Evolutionary conservation across 2,113 vertebrate species (phyloP).

Genomic region (Amblyopsis rosae): DNA sequence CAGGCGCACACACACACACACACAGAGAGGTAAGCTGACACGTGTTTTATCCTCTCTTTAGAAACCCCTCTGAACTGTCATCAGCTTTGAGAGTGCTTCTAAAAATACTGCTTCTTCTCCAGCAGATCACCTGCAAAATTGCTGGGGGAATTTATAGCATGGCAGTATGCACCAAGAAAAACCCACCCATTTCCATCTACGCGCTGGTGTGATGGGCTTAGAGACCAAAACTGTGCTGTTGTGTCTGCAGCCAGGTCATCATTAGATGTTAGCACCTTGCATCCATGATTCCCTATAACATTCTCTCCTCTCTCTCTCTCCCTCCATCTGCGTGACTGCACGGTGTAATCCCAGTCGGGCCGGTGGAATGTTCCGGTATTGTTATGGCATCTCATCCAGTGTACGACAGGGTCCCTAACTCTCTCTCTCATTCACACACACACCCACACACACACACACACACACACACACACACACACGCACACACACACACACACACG

Average conservation of each 20-base stretch:
- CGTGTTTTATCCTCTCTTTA: conserved; percentile 11
- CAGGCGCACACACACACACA: conserved; percentile 3
- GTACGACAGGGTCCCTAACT: conserved; percentile 23
- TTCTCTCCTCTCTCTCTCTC: conserved; percentile 12
- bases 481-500: background rate
- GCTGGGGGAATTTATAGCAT: background rate
- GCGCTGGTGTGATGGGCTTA: background rate
- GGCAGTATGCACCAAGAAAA: background rate
- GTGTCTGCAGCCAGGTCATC: background rate
- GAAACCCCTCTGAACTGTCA: conserved; percentile 42
- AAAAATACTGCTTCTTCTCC: conserved; percentile 14
- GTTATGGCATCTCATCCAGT: conserved; percentile 59
- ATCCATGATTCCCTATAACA: background rate
- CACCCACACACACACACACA: too few relatives aligned
- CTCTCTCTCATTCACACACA: conserved; percentile 2
- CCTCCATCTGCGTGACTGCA: conserved; percentile 41
- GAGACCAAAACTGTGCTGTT: background rate
- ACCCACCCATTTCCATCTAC: background rate
- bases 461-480: conserved; percentile 4
- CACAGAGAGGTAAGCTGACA: conserved; percentile 45
- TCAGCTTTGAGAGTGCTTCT: conserved; percentile 33
- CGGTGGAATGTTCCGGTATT: conserved; percentile 62
- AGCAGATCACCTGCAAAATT: conserved; percentile 6
- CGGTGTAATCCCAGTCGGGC: conserved; percentile 50
- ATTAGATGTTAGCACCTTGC: background rate